Base-by-base conservation (phyloP, 2,797 vertebrate genomes). In the Eulemur coronatus region DNA sequence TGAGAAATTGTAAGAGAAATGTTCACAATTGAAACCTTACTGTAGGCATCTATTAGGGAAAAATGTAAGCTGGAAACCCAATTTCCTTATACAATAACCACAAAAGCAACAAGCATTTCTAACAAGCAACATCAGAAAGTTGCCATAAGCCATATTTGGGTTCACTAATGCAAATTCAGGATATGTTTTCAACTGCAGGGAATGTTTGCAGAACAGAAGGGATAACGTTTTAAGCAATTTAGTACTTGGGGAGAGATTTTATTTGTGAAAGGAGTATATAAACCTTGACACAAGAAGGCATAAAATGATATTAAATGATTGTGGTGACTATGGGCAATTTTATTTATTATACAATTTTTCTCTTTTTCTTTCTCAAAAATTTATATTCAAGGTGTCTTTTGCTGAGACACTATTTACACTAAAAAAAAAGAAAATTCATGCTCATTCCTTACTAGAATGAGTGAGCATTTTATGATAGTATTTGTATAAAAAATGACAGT, bases 61-160 rank as follows among this genome's bases (percentile, higher is more conserved):
- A 72, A 96, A 57, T 63, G 30, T 67, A 82, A 90, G 80, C 88
- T 90, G 50, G 78, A 81, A 88, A 63, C 46, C 38, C 52, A 79
- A 75, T 93, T 89, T 96, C 65, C 35, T 95, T 85, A 72, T 57
- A 84, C 52, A 90, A 43, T 82, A 89, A 91, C 24, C 79, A 70
- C 79, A 96, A 78, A 96, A 76, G 46, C 86, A 96, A 70, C 75
- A 46, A 50, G 70, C 41, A 72, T 95, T 92, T 97, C 91, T 91
- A 94, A 97, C 92, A 88, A 89, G 91, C 86, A 61, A 20, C 91
- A 63, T 67, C 61, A 63, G 55, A n/a, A 59, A 81, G 75, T 79
- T 95, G 59, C 84, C 84, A 55, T 26, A 52, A 80, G 75, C 91
- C 50, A n/a, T 63, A 41, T 92, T 95, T 95, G 69, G 50, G 67